Conservation (phyloP, 2,113 vertebrate genomes). For the Rhinogobius similis region DNA sequence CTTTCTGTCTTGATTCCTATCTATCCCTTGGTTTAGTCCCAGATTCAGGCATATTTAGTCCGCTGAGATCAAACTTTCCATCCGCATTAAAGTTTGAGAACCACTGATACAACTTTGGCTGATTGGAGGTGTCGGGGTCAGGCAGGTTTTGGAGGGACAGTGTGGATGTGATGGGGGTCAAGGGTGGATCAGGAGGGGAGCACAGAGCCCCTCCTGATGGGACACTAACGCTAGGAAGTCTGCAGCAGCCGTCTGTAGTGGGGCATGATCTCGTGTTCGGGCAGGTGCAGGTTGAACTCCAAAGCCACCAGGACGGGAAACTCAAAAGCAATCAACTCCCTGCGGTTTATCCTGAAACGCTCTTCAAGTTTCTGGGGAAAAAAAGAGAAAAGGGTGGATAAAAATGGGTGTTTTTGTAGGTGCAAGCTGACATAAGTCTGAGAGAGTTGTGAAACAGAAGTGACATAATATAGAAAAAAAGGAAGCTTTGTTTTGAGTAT, state of each 20-base stretch:
- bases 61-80: too few relatives aligned
- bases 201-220: constrained; percentile 58
- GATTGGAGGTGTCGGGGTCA: constrained; percentile 44
- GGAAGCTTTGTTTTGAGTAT: not conserved
- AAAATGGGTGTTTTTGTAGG: not conserved
- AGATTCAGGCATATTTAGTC: not conserved
- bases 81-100: not conserved
- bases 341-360: constrained; percentile 92
- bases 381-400: constrained; percentile 15
- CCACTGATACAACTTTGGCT: constrained; percentile 29
- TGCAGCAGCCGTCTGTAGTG: constrained; percentile 97
- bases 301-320: constrained; percentile 96
- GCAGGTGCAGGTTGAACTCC: constrained; percentile 96
- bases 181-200: constrained; percentile 55
- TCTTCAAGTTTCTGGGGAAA: constrained; percentile 96
- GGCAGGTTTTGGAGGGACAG: constrained; percentile 12
- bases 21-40: not conserved
- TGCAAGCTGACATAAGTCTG: not conserved
- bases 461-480: not conserved
- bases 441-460: not conserved
- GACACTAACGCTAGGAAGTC: constrained; percentile 87
- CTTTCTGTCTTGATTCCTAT: not conserved
- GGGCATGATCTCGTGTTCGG: constrained; percentile 95
- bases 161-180: constrained; percentile 14
- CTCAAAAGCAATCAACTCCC: constrained; percentile 97